Evolutionary conservation across 2,888 invertebrate genomes (phyloP), one percentile per base, ranked within the genome.

Genomic region (Phengaris arion): DNA sequence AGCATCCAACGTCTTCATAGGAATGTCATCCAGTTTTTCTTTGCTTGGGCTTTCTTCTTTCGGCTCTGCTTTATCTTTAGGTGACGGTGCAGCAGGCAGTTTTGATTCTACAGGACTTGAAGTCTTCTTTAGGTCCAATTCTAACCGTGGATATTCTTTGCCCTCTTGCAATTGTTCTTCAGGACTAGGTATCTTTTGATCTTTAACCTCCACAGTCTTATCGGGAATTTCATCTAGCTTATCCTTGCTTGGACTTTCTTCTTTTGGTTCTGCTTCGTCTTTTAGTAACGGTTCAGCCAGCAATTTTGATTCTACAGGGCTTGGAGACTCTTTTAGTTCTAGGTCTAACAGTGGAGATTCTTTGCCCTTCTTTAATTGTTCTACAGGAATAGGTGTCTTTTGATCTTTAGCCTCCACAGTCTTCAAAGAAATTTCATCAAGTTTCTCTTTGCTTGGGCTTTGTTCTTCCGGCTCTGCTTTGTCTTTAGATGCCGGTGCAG

Each of bases 381-480:
- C 69, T 0, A 68, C 57, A 0, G 74, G 78, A 35, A 78, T 80
- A 0, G 75, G 55, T 3, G 12, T 68, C 10, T 79, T 79, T 9
- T 75, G 72, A 12, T 74, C 74, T 1, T 75, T 57, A 0, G 22
- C 15, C 3, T 75, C 74, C 6, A 52, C 10, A 3, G 45, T 12
- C 0, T 9, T 13, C 4, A 74, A 6, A 5, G 59, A 0, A 7
- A 74, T 12, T 10, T 3, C 7, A 22, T 64, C 9, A 4, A 22
- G n/a, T 3, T 15, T 54, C 0, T 55, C 69, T 0, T 74, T 54
- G 0, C 46, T 52, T 5, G 54, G 68, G 15, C 75, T 79, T 12
- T 72, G 74, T 48, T 35, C 68, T 7, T 76, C 77, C 0, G 77
- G 2, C 15, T 15, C 55, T n/a, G 2, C n/a, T 55, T 55, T 13